phyloP scores from a whole-genome alignment of 2,797 vertebrate species.

The Poeciliopsis paucimaculata region DNA sequence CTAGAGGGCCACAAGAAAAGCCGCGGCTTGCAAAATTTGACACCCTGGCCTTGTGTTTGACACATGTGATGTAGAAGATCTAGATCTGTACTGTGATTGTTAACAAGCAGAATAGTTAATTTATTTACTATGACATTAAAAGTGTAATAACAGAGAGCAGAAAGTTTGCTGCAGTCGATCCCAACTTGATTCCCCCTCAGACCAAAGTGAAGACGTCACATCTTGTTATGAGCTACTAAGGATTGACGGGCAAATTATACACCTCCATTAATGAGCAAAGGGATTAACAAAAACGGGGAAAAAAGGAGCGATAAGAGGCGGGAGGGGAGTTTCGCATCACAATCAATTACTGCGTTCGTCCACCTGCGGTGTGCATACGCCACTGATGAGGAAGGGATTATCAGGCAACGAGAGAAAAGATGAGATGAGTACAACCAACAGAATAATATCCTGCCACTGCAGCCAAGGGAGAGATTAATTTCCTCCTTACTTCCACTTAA shows the following conservation, averaged over 20 bases:
- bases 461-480: slow-evolving; percentile 75
- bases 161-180: slow-evolving; percentile 12
- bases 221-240: slow-evolving; percentile 17
- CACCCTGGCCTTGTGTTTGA: no score
- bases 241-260: slow-evolving; percentile 25
- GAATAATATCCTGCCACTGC: slow-evolving; percentile 81
- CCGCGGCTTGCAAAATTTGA: no score
- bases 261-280: slow-evolving; percentile 21
- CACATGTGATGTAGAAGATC: slow-evolving; percentile 13
- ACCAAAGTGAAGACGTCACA: slow-evolving; percentile 24
- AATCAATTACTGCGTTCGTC: slow-evolving; percentile 55
- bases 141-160: slow-evolving; percentile 24
- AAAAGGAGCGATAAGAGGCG: slow-evolving; percentile 19
- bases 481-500: slow-evolving; percentile 76
- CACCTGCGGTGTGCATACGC: slow-evolving; percentile 70
- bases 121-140: slow-evolving; percentile 57
- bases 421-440: slow-evolving; percentile 72
- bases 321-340: slow-evolving; percentile 40
- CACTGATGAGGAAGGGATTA: slow-evolving; percentile 75
- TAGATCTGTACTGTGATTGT: slow-evolving; percentile 36
- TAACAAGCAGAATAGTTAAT: slow-evolving; percentile 19
- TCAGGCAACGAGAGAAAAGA: slow-evolving; percentile 55
- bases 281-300: slow-evolving; percentile 16
- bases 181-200: slow-evolving; percentile 20
- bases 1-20: no score